Base-by-base conservation (phyloP, 2,113 vertebrate species). In the Bothrops jararaca region DNA sequence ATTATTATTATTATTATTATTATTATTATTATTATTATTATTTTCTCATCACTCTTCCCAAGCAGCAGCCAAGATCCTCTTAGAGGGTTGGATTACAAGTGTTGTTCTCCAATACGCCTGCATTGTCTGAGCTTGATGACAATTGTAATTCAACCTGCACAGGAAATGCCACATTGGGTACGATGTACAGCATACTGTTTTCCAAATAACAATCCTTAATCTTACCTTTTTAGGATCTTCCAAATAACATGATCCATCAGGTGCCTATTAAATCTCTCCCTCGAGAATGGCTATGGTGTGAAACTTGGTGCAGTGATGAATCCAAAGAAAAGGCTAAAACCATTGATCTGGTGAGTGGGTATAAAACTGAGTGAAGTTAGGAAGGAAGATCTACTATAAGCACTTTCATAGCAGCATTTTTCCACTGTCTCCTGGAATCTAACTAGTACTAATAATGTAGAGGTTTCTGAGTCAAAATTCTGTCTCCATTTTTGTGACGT, bases 211-310 rank as follows among this genome's bases (percentile, higher is more conserved):
- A 91, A 0, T 88, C 26, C 87, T 95, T 89, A 1, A 87, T 58
- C 15, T 23, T 95, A 89, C 58, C 89, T 91, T 3, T 91, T 39
- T 93, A 99, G 99, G 99, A 99, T 96, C 98, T 99, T 93, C 99
- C 99, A 64, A 99, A 99, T 96, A 99, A 99, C 95, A 99, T 99
- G 99, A 99, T 99, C 96, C 99, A 99, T 97, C 99, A 99, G 96
- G 99, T 99, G 92, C 97, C 98, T 91, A 99, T 99, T 93, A 99
- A 98, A 97, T 99, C 99, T 93, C 98, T 99, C 39, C 99, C 99
- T 94, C 99, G 99, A 96, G 99, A 99, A 91, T 99, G 99, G 99
- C 97, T 99, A 56, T 99, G 99, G 99, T 99, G 99, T 95, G 99
- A 99, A 96, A 99, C 99, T 18, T 99, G 99, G 99, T 99, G 99